phyloP scores from a whole-genome alignment of 2,888 invertebrate species.

The Griposia aprilina region DNA sequence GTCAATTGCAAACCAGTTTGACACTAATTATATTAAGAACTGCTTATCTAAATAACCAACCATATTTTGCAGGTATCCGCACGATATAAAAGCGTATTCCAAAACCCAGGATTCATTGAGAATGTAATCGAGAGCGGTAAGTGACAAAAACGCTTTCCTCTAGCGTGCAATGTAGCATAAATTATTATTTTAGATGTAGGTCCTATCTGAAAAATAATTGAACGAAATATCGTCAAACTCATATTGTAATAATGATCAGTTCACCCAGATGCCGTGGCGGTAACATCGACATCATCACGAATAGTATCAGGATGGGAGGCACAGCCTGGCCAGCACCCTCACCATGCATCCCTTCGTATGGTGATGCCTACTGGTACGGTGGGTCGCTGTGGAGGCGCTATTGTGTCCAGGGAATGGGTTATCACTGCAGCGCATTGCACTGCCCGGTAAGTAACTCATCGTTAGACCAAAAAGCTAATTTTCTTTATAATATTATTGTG shows the following conservation, averaged over 20 bases:
- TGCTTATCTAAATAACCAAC: background rate
- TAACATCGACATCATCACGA: background rate
- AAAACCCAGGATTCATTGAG: background rate
- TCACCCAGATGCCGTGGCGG: background rate
- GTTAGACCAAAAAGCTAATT: too few relatives aligned
- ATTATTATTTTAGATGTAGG: background rate
- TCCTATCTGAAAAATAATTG: background rate
- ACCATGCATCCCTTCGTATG: constrained; percentile 13
- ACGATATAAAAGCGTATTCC: constrained; percentile 1
- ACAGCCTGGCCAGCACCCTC: constrained; percentile 1
- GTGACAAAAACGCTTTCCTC: background rate
- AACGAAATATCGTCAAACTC: background rate
- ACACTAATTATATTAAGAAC: background rate
- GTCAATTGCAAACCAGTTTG: background rate
- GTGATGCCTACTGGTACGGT: background rate
- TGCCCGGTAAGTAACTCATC: background rate
- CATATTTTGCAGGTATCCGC: constrained; percentile 15
- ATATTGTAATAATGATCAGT: background rate
- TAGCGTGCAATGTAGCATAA: background rate
- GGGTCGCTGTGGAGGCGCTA: constrained; percentile 3
- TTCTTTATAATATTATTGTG: background rate
- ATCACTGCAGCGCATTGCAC: background rate
- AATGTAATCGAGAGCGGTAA: background rate
- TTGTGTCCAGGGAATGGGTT: constrained; percentile 10
- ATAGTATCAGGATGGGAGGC: constrained; percentile 22